Evolutionary conservation across 2,888 invertebrate species (phyloP).

Genomic region (Plebejus melissa): DNA sequence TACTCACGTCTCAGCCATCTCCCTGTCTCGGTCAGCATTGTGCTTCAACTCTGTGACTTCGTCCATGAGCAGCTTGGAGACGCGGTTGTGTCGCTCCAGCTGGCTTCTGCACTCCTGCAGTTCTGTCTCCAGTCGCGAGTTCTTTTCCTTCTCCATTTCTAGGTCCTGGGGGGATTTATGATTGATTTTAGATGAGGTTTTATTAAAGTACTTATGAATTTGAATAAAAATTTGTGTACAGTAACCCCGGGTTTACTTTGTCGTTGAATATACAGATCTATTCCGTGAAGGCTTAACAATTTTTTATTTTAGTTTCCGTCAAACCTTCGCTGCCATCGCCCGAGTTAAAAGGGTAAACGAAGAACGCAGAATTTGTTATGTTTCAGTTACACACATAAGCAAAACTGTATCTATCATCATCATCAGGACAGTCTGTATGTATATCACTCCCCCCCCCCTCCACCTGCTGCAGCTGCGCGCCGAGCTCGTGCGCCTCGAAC

Average conservation of each 20-base stretch:
- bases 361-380: too few species aligned
- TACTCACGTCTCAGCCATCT: constrained; percentile 75
- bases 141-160: constrained; percentile 68
- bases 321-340: too few species aligned
- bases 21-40: constrained; percentile 80
- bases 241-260: too few species aligned
- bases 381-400: too few species aligned
- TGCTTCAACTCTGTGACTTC: constrained; percentile 81
- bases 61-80: constrained; percentile 82
- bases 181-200: too few species aligned
- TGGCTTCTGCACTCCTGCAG: constrained; percentile 67
- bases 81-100: constrained; percentile 81
- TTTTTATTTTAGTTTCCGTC: too few species aligned
- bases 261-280: too few species aligned
- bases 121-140: constrained; percentile 75
- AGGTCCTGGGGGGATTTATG: constrained; percentile 61
- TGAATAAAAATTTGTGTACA: too few species aligned
- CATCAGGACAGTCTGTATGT: neutral
- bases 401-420: too few species aligned
- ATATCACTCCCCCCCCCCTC: neutral
- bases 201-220: too few species aligned
- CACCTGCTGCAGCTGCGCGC: constrained; percentile 77
- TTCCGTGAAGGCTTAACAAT: too few species aligned
- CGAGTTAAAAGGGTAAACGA: too few species aligned
- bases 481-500: constrained; percentile 84